Percentiles rank a stretch among this genome's conserved stretches.
These are phyloP conservation scores for Pygoscelis antarcticus DNA, from an alignment of 2,113 vertebrate genomes.

Conservation along the genomic window DNA sequence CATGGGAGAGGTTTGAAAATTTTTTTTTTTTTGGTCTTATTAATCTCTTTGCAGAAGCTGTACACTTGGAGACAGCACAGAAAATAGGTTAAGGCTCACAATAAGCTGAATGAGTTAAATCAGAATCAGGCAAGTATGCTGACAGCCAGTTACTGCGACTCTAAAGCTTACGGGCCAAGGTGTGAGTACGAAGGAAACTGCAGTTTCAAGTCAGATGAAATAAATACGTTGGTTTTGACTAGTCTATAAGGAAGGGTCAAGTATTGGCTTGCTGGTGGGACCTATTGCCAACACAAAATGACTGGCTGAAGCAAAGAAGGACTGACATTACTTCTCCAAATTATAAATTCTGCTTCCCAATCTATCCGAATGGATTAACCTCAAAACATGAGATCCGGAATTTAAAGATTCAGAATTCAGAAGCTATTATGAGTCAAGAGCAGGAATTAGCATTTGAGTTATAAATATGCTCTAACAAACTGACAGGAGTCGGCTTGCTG, in stretches of 20 bases:
- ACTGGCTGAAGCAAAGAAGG: constrained; percentile 37
- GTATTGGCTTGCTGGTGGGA: not conserved
- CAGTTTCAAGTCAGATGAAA: not conserved
- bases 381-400: constrained; percentile 54
- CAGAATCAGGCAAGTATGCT: not conserved
- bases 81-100: constrained; percentile 55
- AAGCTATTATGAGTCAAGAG: constrained; percentile 75
- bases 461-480: constrained; percentile 65
- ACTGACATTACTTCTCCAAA: constrained; percentile 42
- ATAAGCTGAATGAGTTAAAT: constrained; percentile 62
- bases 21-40: not conserved
- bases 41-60: constrained; percentile 36
- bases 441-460: constrained; percentile 71
- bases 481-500: constrained; percentile 50
- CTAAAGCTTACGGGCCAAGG: constrained; percentile 20
- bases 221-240: not conserved
- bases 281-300: not conserved
- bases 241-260: not conserved
- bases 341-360: constrained; percentile 56
- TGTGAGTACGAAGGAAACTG: not conserved
- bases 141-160: not conserved
- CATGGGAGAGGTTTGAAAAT: not conserved
- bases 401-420: constrained; percentile 69
- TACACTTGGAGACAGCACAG: not conserved
- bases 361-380: constrained; percentile 67